A percentile compares a stretch with the other conserved stretches of the same genome.
Conservation (phyloP, 2,888 invertebrate genomes). For the Volucella inflata region DNA sequence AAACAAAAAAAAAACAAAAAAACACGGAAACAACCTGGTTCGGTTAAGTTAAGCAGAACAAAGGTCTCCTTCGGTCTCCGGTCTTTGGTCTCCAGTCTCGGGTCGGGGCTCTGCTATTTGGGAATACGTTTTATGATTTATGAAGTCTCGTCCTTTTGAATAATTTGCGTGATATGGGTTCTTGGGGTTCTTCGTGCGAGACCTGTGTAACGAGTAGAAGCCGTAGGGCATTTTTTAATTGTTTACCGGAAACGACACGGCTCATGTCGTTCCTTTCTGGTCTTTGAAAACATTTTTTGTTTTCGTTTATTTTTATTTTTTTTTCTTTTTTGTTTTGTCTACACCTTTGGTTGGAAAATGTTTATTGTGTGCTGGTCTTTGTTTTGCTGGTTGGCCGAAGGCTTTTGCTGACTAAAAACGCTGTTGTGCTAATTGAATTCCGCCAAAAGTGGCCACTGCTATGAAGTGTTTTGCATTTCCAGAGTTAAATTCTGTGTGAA, state of each 20-base stretch:
- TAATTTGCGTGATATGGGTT: constrained; percentile 58
- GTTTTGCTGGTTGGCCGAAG: constrained; percentile 37
- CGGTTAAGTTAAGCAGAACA: constrained; percentile 41
- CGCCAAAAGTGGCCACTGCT: constrained; percentile 21
- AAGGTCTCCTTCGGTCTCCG: too few species aligned
- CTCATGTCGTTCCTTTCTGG: constrained; percentile 1
- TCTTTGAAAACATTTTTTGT: neutral
- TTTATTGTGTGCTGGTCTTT: constrained; percentile 10
- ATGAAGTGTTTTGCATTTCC: neutral
- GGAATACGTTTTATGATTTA: constrained; percentile 56
- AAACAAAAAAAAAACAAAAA: constrained; percentile 2
- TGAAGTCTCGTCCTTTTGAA: constrained; percentile 63
- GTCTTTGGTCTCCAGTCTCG: too few species aligned
- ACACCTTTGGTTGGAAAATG: constrained; percentile 11
- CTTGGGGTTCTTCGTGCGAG: neutral
- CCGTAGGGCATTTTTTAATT: constrained; percentile 39
- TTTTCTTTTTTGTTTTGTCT: constrained; percentile 9
- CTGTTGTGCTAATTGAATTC: constrained; percentile 47
- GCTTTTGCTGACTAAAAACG: neutral
- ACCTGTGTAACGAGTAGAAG: constrained; percentile 10
- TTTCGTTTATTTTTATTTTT: neutral
- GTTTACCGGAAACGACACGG: constrained; percentile 41
- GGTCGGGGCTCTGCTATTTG: constrained; percentile 27
- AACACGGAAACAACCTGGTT: constrained; percentile 14
- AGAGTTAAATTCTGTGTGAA: neutral